phyloP scores from a whole-genome alignment of 1,140 invertebrate species.

The Drosophila lowei region DNA sequence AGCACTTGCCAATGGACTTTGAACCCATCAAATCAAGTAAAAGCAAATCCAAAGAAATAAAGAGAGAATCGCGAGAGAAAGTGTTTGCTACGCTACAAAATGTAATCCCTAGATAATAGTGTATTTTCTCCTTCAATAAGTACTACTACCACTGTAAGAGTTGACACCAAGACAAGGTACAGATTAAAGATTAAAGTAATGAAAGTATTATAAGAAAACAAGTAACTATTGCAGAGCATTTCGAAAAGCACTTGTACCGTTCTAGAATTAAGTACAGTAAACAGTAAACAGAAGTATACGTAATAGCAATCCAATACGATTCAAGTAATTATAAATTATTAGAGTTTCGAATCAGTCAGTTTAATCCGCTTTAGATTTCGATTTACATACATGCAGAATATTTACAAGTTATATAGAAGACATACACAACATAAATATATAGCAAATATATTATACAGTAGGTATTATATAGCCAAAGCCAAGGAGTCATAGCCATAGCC shows the following conservation, averaged over 20 bases:
- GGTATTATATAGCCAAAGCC: slow-evolving; percentile 19
- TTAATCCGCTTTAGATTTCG: background rate
- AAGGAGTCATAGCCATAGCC: slow-evolving; percentile 20
- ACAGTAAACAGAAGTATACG: slow-evolving; percentile 31
- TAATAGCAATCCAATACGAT: slow-evolving; percentile 23
- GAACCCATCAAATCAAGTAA: slow-evolving; percentile 49
- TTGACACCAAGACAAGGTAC: slow-evolving; percentile 50
- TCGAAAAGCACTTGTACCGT: slow-evolving; percentile 71
- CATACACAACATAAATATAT: too few relatives aligned
- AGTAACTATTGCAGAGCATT: slow-evolving; percentile 73
- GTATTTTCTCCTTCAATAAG: background rate
- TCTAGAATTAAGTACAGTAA: slow-evolving; percentile 31
- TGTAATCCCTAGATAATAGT: slow-evolving; percentile 8
- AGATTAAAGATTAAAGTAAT: slow-evolving; percentile 5
- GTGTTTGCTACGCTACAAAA: slow-evolving; percentile 70
- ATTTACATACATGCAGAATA: background rate
- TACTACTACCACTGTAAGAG: slow-evolving; percentile 49
- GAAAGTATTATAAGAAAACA: slow-evolving; percentile 22
- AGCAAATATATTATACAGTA: background rate
- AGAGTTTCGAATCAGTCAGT: background rate
- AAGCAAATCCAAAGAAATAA: slow-evolving; percentile 10
- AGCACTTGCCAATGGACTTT: slow-evolving; percentile 50
- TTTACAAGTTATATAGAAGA: background rate
- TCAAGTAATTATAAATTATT: slow-evolving; percentile 12
- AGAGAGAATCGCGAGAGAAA: slow-evolving; percentile 23